Evolutionary conservation across 2,113 vertebrate genomes (phyloP).

Genomic region (Neopipo cinnamomea): DNA sequence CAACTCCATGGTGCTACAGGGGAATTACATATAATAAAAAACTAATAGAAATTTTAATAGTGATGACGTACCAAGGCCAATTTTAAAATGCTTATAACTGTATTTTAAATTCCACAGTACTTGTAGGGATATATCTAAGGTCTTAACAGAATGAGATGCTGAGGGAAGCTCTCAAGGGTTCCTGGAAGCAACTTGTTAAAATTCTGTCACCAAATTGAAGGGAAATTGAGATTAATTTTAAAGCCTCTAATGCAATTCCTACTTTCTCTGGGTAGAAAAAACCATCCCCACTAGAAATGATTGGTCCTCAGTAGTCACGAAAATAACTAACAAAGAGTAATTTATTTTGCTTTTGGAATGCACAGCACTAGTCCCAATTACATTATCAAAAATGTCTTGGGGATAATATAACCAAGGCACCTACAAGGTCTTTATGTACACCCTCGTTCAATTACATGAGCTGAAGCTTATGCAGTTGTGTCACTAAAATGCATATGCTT

Average conservation of each 20-base stretch:
- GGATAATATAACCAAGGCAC: background rate
- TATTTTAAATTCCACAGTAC: slow-evolving; percentile 36
- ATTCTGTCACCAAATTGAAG: slow-evolving; percentile 45
- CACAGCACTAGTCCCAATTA: background rate
- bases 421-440: background rate
- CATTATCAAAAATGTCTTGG: background rate
- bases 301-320: background rate
- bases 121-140: background rate
- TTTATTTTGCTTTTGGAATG: slow-evolving; percentile 28
- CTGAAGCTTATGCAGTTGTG: background rate
- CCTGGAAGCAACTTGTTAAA: slow-evolving; percentile 53
- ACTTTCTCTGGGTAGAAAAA: background rate
- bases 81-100: slow-evolving; percentile 25
- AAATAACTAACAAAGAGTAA: slow-evolving; percentile 8
- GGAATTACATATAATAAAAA: slow-evolving; percentile 37
- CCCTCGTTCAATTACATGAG: background rate
- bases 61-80: background rate
- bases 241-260: slow-evolving; percentile 12
- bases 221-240: slow-evolving; percentile 42
- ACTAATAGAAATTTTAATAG: slow-evolving; percentile 40
- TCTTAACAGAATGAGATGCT: slow-evolving; percentile 11
- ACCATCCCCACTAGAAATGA: background rate
- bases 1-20: background rate
- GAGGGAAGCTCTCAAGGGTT: background rate
- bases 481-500: background rate